Percentiles rank a stretch among this genome's conserved stretches.
These are phyloP conservation scores for Melozone crissalis DNA, from an alignment of 2,113 vertebrate genomes.

Conservation along the genomic window DNA sequence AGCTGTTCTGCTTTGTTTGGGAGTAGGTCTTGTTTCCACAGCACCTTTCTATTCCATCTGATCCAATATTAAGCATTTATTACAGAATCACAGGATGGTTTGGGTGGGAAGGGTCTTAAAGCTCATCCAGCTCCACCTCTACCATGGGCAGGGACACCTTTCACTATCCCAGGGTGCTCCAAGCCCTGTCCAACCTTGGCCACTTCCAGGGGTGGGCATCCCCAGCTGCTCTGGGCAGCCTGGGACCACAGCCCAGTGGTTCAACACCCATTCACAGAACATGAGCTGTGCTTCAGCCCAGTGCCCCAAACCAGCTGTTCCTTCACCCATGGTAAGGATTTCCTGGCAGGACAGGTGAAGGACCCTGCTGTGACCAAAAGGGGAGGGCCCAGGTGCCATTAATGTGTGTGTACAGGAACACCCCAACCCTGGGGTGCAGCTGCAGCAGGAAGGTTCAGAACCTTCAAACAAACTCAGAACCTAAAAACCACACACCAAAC, in stretches of 20 bases:
- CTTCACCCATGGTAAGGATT: neutral
- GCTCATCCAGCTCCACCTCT: neutral
- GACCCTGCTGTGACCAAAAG: neutral
- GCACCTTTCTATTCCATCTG: neutral
- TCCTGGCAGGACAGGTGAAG: neutral
- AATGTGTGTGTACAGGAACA: neutral
- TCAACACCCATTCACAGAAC: neutral
- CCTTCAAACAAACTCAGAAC: neutral
- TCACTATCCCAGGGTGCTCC: neutral
- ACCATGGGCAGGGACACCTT: neutral
- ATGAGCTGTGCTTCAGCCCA: neutral
- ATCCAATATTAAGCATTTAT: neutral
- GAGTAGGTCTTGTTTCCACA: neutral
- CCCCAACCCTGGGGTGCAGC: too few species aligned
- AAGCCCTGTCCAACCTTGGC: accelerated
- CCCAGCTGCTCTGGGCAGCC: neutral
- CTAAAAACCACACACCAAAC: neutral
- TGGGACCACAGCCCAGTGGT: neutral
- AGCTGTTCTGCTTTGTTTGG: neutral
- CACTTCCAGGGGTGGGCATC: neutral
- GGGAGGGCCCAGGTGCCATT: neutral
- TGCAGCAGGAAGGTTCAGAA: too few species aligned
- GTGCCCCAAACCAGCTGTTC: neutral
- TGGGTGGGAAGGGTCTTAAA: neutral
- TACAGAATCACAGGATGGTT: neutral